Percentiles rank a stretch among this genome's conserved stretches.
Evolutionary conservation across 2,113 vertebrate species (phyloP).

Genomic region (Chinchilla lanigera): DNA sequence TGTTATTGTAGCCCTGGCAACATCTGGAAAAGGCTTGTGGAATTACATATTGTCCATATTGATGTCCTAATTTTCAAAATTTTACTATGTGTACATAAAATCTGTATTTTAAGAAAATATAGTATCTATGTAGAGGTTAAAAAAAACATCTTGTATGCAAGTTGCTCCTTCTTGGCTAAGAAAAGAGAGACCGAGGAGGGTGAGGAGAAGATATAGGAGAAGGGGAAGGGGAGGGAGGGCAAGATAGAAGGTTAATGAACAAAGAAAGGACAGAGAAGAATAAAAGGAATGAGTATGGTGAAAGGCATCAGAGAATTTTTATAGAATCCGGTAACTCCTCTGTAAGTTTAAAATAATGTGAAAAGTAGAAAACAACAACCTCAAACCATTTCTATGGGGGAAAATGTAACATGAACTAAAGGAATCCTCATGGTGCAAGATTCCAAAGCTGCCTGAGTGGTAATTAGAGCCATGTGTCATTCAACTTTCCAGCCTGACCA

Average conservation of each 20-base stretch:
- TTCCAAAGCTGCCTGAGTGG: neutral
- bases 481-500: neutral
- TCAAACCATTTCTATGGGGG: neutral
- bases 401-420: neutral
- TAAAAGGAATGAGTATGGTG: neutral
- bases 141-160: neutral
- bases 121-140: neutral
- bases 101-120: neutral
- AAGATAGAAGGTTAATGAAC: neutral
- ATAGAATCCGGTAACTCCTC: neutral
- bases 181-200: neutral
- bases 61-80: neutral
- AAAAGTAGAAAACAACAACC: neutral
- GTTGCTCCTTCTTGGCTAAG: neutral
- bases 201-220: neutral
- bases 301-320: neutral
- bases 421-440: neutral
- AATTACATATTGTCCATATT: neutral
- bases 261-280: neutral
- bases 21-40: neutral
- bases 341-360: neutral
- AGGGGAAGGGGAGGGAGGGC: no score
- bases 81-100: neutral
- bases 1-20: neutral
- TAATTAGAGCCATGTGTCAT: neutral